phyloP scores from a whole-genome alignment of 2,113 vertebrate species.

The Spermophilus dauricus region DNA sequence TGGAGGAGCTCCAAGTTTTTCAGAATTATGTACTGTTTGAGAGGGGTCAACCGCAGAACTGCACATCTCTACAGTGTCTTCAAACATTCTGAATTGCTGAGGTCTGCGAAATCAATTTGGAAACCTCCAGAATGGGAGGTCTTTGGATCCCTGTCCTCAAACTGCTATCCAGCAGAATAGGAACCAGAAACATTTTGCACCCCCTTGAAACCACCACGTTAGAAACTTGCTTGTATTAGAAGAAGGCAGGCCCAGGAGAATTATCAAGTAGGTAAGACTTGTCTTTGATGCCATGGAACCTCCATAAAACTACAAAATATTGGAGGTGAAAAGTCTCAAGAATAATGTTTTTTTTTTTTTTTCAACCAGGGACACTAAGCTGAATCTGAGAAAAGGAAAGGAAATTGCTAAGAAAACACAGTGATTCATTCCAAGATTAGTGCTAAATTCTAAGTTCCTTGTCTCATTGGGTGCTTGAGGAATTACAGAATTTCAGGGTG shows the following conservation, averaged over 20 bases:
- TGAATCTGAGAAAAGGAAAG: neutral
- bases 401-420: slow-evolving; percentile 30
- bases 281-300: slow-evolving; percentile 39
- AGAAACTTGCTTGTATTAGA: slow-evolving; percentile 20
- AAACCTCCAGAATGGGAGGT: slow-evolving; percentile 73
- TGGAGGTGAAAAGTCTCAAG: slow-evolving; percentile 56
- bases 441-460: slow-evolving; percentile 45
- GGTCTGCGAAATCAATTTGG: slow-evolving; percentile 80
- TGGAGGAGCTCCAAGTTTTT: slow-evolving; percentile 79
- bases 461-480: neutral
- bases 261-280: slow-evolving; percentile 56
- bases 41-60: slow-evolving; percentile 75
- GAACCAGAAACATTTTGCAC: slow-evolving; percentile 64
- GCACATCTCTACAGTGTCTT: slow-evolving; percentile 80
- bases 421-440: slow-evolving; percentile 42
- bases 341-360: slow-evolving; percentile 25
- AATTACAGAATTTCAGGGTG: slow-evolving; percentile 31
- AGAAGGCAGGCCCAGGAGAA: slow-evolving; percentile 37
- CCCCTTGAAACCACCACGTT: slow-evolving; percentile 51
- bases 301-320: slow-evolving; percentile 52
- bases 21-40: slow-evolving; percentile 80
- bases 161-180: slow-evolving; percentile 61
- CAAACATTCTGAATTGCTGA: slow-evolving; percentile 76
- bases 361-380: neutral
- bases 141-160: slow-evolving; percentile 63